Evolutionary conservation across 2,797 vertebrate species (phyloP), one percentile per base, ranked within the genome.

Genomic region (Rhabdomys pumilio): DNA sequence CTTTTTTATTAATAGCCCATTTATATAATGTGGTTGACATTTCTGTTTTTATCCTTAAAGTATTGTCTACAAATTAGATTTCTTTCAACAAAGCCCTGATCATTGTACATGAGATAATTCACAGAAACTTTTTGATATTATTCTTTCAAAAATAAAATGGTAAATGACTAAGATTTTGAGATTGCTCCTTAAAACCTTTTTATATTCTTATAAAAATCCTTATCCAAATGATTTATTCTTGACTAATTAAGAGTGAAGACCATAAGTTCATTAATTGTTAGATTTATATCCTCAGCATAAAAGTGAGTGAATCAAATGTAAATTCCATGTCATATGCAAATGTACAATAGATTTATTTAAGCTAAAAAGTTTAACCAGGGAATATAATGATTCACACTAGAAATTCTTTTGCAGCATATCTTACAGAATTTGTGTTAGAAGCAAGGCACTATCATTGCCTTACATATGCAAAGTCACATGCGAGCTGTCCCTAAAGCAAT

Each of bases 1-100:
- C 95, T 98, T 97, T 98, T 98, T 98, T 87, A 87, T 96, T 98
- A 97, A 91, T 97, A 73, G 92, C 91, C 92, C 96, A 98, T 98
- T 98, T 98, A 97, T 95, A 47, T 97, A 94, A 89, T 0, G 0
- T 97, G 91, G 97, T 92, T 96, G 63, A 81, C 95, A 85, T 94
- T 88, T 98, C 98, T 97, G 83, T 80, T 98, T 98, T 97, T 73
- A 96, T 95, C 96, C 98, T 98, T 97, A 96, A 97, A 98, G 98
- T 50, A 97, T 97, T 98, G 31, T 69, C 44, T 97, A 97, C 92
- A 96, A 98, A 94, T 97, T 93, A 96, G 50, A 97, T 97, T 94
- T 97, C 95, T 90, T 97, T 96, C 93, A 91, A 97, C 34, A 80
- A 97, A 96, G 89, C 63, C 22, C 59, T 82, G 77, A 63, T 75